Base-by-base conservation (phyloP, 2,888 invertebrate genomes). In the Pristionchus exspectatus region DNA sequence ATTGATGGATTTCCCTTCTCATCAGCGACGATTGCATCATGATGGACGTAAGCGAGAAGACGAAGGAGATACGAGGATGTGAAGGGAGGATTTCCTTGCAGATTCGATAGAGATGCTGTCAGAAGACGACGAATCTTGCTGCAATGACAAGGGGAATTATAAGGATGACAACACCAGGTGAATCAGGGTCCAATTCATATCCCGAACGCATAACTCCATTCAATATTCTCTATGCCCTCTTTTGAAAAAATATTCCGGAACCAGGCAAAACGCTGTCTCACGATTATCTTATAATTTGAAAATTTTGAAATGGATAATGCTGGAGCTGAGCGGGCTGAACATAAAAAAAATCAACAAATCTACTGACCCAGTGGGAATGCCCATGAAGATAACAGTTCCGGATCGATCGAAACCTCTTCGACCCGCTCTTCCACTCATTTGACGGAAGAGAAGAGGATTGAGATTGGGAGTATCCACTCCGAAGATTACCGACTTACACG, bases 391-490 rank as follows among this genome's bases (percentile, higher is more conserved):
- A 63, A 95, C 94, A 33, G 93, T 94, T 90, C 95, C 95, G 1
- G 94, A 92, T 87, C 94, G 93, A 92, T 95, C 95, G 91, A 93
- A 95, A 90, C 95, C 95, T 91, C 95, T 92, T 90, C 95, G 93
- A 90, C 95, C 95, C 30, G 95, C 95, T 92, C 95, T 94, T 91
- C 94, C 94, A 91, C 92, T 92, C 94, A 95, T 95, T 89, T 95
- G 95, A 66, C 95, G 93, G 91, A 94, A 95, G 77, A 94, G 93
- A 27, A 95, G 92, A 18, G 95, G 95, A 14, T 94, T 94, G 72
- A 95, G 90, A 59, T 91, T 90, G 14, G 91, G 92, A 63, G 94
- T 93, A 89, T 95, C 95, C 72, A 94, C 94, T 87, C 94, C 94
- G 90, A 94, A 95, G 84, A 94, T 91, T 77, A 94, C 95, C 27